Evolutionary conservation across 2,113 vertebrate species (phyloP), one percentile per base, ranked within the genome.

Genomic region (Pelusios castaneus): DNA sequence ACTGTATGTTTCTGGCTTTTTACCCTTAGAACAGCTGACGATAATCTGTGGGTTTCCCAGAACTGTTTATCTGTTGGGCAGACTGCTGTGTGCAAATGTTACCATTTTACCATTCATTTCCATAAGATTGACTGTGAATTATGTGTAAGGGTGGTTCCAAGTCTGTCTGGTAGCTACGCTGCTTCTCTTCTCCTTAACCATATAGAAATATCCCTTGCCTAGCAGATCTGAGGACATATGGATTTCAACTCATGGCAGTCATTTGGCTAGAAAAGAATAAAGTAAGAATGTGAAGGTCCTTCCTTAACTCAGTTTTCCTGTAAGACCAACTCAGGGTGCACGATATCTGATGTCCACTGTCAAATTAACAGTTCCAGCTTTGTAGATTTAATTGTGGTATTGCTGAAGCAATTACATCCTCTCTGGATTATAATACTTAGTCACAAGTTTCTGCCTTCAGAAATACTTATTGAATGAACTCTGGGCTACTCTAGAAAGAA

Each of bases 21-120:
- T 87, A 95, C 89, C 93, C 79, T 73, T 82, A 52, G 58, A n/a
- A 60, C 88, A 95, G 93, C 92, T 95, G 88, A 84, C 82, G 92
- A 75, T 95, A 88, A 92, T 96, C 94, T 92, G 89, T 63, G 94
- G 87, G 41, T 94, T 97, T 97, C 90, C 95, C 95, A 95, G 89
- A 96, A 96, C 87, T 96, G 45, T 88, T 91, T 95, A 83, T 96
- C 93, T 93, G 73, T 52, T 93, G 77, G 77, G 8, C 27, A 80
- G 85, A 94, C 80, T 82, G 3, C 87, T 92, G 13, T 0, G 14
- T 58, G 79, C 77, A 67, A 79, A 58, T 51, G 9, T 56, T n/a
- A n/a, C n/a, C n/a, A n/a, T n/a, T 89, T 27, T 92, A 87, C 88
- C 92, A 54, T 91, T 86, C 94, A 93, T 63, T 88, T 81, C 70